phyloP scores from a whole-genome alignment of 2,113 vertebrate genomes.

The Protobothrops mucrosquamatus region DNA sequence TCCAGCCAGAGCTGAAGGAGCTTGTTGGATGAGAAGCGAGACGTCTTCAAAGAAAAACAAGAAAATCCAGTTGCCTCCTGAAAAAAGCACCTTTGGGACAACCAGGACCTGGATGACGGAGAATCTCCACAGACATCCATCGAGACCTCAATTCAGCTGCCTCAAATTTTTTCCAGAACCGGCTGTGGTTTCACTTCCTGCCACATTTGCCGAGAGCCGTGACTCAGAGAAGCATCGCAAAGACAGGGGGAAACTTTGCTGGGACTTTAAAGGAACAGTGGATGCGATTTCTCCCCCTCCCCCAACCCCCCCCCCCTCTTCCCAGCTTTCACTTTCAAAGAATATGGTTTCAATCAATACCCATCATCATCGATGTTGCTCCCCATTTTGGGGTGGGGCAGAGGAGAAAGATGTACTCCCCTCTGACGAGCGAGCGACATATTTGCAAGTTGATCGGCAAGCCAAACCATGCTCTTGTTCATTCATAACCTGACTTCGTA shows the following conservation, averaged over 20 bases:
- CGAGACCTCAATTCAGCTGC: background rate
- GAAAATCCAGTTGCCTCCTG: background rate
- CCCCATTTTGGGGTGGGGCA: background rate
- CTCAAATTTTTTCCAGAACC: background rate
- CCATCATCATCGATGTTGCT: conserved; percentile 48
- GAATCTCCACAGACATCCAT: too few relatives aligned
- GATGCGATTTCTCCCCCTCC: background rate
- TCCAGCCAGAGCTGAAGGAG: background rate
- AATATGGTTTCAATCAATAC: conserved; percentile 32
- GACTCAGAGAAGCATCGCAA: conserved; percentile 4
- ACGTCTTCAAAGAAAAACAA: background rate
- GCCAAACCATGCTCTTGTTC: conserved; percentile 60
- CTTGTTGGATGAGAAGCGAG: background rate
- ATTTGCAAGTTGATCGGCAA: conserved; percentile 57
- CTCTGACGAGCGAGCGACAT: conserved; percentile 48
- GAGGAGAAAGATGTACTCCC: conserved; percentile 16
- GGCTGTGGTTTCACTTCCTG: background rate
- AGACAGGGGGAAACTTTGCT: background rate
- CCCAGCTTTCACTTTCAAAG: background rate
- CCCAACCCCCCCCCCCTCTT: background rate
- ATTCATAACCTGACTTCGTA: conserved; percentile 59
- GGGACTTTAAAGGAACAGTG: background rate
- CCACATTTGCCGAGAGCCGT: background rate
- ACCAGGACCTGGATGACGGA: too few relatives aligned
- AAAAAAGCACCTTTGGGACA: too few relatives aligned